Evolutionary conservation across 2,888 invertebrate species (phyloP).

Genomic region (Rhabditophanes sp.): DNA sequence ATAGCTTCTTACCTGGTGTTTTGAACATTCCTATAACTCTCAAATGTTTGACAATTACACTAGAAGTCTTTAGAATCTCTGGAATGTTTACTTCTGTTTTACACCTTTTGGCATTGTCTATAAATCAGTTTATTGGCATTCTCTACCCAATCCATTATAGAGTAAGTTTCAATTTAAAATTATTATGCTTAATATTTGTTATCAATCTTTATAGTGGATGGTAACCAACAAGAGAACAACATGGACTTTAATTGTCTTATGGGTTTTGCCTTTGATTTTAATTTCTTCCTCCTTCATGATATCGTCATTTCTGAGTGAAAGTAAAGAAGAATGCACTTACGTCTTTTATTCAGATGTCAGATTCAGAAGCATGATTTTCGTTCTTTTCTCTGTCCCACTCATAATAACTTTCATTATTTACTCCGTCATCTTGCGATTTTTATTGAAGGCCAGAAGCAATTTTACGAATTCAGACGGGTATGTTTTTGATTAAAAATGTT

Average conservation of each 20-base stretch:
- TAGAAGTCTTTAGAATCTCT: slow-evolving; percentile 29
- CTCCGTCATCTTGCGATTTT: slow-evolving; percentile 22
- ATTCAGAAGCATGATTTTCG: no score
- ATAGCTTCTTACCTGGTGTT: slow-evolving; percentile 36
- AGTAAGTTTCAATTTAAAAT: no score
- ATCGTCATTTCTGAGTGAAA: no score
- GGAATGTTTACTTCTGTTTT: slow-evolving; percentile 40
- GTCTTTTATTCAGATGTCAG: no score
- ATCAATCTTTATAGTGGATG: slow-evolving; percentile 29
- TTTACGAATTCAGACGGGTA: slow-evolving; percentile 18
- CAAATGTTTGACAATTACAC: slow-evolving; percentile 13
- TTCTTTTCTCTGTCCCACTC: slow-evolving; percentile 33
- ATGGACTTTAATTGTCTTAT: slow-evolving; percentile 22
- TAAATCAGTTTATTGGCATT: slow-evolving; percentile 38
- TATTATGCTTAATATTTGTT: slow-evolving; percentile 6
- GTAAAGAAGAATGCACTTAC: no score
- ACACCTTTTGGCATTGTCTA: slow-evolving; percentile 35
- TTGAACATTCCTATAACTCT: slow-evolving; percentile 14
- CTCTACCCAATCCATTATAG: slow-evolving; percentile 37
- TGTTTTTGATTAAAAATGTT: slow-evolving; percentile 2
- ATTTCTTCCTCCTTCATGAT: slow-evolving; percentile 27
- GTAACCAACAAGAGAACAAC: slow-evolving; percentile 32
- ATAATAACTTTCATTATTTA: slow-evolving; percentile 25
- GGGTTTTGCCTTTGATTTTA: slow-evolving; percentile 28
- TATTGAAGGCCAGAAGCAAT: slow-evolving; percentile 35